These are phyloP conservation scores for Glaucidium brasilianum DNA, from an alignment of 2,113 vertebrate species.

Conservation along the genomic window DNA sequence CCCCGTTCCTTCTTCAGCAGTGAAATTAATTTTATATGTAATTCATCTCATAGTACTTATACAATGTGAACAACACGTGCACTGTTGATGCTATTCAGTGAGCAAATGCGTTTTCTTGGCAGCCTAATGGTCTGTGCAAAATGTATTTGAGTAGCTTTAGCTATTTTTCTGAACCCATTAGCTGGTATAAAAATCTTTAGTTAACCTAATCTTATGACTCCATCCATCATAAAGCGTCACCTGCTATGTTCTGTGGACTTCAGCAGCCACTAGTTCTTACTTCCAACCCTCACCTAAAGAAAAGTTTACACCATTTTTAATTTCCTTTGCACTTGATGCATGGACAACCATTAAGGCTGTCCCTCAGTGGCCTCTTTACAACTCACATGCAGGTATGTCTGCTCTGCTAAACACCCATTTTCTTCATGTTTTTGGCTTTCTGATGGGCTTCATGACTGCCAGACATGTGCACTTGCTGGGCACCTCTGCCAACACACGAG, in stretches of 20 bases:
- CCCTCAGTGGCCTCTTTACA: neutral
- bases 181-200: slow-evolving; percentile 1
- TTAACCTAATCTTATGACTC: neutral
- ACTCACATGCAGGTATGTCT: rapidly evolving
- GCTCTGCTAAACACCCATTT: neutral
- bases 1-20: neutral
- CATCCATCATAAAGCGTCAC: neutral
- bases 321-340: neutral
- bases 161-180: slow-evolving; percentile 9
- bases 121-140: slow-evolving; percentile 13
- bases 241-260: neutral
- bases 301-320: neutral
- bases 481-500: neutral
- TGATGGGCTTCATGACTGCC: neutral
- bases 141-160: neutral
- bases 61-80: neutral
- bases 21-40: neutral
- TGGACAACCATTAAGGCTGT: rapidly evolving
- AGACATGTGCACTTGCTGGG: rapidly evolving
- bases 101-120: neutral
- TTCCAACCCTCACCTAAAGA: neutral
- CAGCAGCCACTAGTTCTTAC: neutral
- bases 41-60: neutral
- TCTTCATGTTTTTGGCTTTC: neutral
- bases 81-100: neutral